Percentiles rank a stretch among this genome's conserved stretches.
Conservation (phyloP, 2,113 vertebrate genomes). For the Strix uralensis region DNA sequence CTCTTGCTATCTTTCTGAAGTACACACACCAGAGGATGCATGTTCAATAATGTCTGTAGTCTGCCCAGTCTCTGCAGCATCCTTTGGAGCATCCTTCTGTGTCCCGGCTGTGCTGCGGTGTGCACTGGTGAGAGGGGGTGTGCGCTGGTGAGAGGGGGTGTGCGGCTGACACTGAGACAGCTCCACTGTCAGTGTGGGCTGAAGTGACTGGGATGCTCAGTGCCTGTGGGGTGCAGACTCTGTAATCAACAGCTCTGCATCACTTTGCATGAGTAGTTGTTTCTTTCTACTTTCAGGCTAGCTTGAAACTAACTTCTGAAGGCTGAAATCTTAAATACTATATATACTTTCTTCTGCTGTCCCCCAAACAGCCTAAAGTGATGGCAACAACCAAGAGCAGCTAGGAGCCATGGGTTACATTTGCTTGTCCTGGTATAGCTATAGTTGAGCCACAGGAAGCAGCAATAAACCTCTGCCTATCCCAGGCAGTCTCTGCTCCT, state of each 20-base stretch:
- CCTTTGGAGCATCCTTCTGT: not conserved
- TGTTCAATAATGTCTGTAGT: not conserved
- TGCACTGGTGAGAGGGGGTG: not conserved
- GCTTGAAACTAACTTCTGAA: not conserved
- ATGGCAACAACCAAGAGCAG: not conserved
- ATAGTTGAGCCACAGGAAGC: not conserved
- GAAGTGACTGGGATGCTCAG: not conserved
- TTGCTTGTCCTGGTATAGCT: not conserved
- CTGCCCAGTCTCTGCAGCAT: not conserved
- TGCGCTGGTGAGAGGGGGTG: rapidly evolving
- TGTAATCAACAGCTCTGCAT: not conserved
- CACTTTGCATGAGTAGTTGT: not conserved
- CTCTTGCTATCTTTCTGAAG: not conserved
- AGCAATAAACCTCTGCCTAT: not conserved
- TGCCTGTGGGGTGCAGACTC: not conserved
- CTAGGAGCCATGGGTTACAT: not conserved
- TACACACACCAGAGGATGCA: not conserved
- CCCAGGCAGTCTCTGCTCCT: not conserved
- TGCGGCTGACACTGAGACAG: not conserved
- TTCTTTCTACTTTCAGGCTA: not conserved
- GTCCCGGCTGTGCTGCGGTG: not conserved
- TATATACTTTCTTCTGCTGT: not conserved
- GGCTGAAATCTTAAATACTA: not conserved
- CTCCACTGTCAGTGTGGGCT: not conserved
- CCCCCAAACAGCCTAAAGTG: rapidly evolving